Conservation (phyloP, 2,888 invertebrate genomes). For the Melieria picta region DNA sequence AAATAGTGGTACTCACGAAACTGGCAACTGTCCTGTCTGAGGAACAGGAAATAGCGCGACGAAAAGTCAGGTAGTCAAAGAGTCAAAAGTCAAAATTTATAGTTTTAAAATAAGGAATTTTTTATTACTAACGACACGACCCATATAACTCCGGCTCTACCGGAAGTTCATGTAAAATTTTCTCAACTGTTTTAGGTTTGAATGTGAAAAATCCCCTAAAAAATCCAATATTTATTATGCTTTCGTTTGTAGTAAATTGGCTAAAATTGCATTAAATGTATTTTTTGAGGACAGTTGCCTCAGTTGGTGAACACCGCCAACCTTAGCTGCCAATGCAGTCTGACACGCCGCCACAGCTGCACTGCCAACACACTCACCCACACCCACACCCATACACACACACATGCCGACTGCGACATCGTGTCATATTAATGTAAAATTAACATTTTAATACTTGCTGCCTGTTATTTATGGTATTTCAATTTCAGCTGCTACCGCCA, state of each 20-base stretch:
- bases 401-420: constrained; percentile 26
- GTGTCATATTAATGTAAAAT: constrained; percentile 40
- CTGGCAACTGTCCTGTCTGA: too few species aligned
- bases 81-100: background rate
- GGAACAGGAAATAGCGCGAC: too few species aligned
- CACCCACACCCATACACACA: too few species aligned
- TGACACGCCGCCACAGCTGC: background rate
- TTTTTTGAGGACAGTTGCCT: background rate
- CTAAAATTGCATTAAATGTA: too few species aligned
- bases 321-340: background rate
- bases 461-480: constrained; percentile 40
- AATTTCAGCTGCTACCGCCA: constrained; percentile 32
- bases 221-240: too few species aligned
- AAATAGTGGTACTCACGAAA: too few species aligned
- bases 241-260: too few species aligned
- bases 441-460: constrained; percentile 38
- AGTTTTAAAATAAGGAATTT: background rate
- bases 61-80: too few species aligned
- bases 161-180: too few species aligned
- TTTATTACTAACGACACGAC: background rate
- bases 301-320: background rate
- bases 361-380: background rate
- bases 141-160: background rate
- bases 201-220: too few species aligned
- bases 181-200: too few species aligned